Evolutionary conservation across 1,140 invertebrate species (phyloP), one percentile per base, ranked within the genome.

Genomic region (Drosophila dunni): DNA sequence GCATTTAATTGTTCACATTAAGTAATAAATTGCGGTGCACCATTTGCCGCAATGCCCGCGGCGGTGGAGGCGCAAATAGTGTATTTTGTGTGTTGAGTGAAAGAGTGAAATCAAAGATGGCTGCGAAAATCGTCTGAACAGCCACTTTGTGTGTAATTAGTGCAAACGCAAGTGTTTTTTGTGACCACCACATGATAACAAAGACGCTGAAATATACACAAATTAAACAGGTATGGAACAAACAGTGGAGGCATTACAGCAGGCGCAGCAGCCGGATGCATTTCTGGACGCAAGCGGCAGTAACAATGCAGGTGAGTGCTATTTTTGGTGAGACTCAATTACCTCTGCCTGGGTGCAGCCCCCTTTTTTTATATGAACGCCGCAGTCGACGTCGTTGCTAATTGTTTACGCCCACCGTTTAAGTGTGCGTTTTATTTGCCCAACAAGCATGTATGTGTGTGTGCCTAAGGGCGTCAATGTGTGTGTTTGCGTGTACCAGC

Each of bases 321-420:
- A 79, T 81, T 86, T 56, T 78, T 68, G 20, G 76, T 40, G 42
- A 36, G 48, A 40, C 13, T 61, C 48, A 73, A 68, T 74, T 64
- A 36, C 24, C 66, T 70, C 73, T 72, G 75, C 64, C 69, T 76
- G 72, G 79, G 83, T 63, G 76, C 76, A 86, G 76, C 77, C 44
- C 40, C 69, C 17, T 48, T 53, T 62, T 54, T 54, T 38, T 15
- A 48, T 20, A 17, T 11, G 40, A 62, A 58, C 62, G 62, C 42
- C 29, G 61, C 44, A 64, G 50, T 62, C 66, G 51, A 69, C 56
- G 72, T 69, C 48, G 66, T 53, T 69, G 73, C 54, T 76, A 74
- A 82, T 83, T 86, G 83, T 79, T 88, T 88, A 86, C 83, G 83
- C 83, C 83, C 76, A 77, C 83, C 63, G 58, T 71, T 68, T 13